Base-by-base conservation (phyloP, 2,888 invertebrate species). In the Microplitis deprimator region DNA sequence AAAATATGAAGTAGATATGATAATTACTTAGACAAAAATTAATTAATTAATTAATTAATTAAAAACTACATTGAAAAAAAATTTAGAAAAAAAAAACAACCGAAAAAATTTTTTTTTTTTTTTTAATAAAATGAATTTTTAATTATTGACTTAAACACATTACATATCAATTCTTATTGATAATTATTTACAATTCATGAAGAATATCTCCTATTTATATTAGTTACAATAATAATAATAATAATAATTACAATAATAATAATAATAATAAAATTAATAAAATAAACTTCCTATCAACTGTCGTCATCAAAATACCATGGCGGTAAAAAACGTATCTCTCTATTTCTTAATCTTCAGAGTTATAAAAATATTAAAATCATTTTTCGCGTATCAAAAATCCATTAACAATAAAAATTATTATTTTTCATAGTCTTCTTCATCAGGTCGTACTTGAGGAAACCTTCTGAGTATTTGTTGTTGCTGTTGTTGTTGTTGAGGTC, bases 401-500 rank as follows among this genome's bases (percentile, higher is more conserved):
- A 59, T 59, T 8, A 13, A 59, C 10, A 1, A 59, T 65, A 13
- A 65, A 4, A 65, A 29, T 69, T 20, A 7, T 7, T 69, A 64
- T 39, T 60, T 65, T 29, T 89, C 89, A 80, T 89, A 89, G 59
- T 89, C 89, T 72, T 89, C 89, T 62, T 89, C 89, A 8, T 88
- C 87, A 0, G 88, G 88, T 84, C 88, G 83, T 41, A 89, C 87
- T 78, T 88, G 88, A 29, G 89, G 89, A 82, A 83, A 89, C 85
- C 89, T 88, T 81, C 89, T 85, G 50, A 88, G 79, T 3, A 85
- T 81, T 38, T 87, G 90, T 62, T 88, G 87, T 60, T 90, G 88
- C 77, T 90, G 87, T 62, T 92, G 91, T 60, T 90, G 88, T 77
- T 90, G 87, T 62, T 92, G 91, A 16, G 96, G 96, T 84, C 96